phyloP scores from a whole-genome alignment of 1,140 invertebrate genomes.

The Episyrphus balteatus region DNA sequence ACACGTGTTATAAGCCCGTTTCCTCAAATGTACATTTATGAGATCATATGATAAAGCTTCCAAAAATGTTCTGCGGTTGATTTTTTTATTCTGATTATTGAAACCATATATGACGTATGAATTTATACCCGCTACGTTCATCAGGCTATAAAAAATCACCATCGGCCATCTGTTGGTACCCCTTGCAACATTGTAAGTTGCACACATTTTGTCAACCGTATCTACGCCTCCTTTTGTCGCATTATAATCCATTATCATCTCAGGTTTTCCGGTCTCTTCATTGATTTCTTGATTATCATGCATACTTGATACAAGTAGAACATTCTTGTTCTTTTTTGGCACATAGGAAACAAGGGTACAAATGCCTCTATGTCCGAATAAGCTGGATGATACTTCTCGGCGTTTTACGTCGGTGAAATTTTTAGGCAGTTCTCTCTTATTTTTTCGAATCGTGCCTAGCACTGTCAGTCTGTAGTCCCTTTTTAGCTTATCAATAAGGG shows the following conservation, averaged over 20 bases:
- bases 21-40: no score
- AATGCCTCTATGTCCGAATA: not conserved
- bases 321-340: not conserved
- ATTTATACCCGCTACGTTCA: no score
- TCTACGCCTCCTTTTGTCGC: not conserved
- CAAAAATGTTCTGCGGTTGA: no score
- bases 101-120: no score
- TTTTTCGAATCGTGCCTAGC: not conserved
- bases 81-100: no score
- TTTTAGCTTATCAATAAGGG: conserved; percentile 15
- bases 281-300: not conserved
- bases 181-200: no score
- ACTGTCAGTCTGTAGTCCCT: conserved; percentile 3
- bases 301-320: not conserved
- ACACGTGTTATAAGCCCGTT: no score
- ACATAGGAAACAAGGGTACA: not conserved
- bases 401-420: not conserved
- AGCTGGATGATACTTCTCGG: not conserved
- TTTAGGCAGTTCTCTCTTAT: conserved; percentile 1
- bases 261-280: not conserved
- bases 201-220: not conserved
- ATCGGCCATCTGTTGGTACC: no score
- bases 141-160: no score
- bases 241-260: conserved; percentile 3
- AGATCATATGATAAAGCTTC: no score